Evolutionary conservation across 2,797 vertebrate genomes (phyloP).

Genomic region (Pseudochromis fuscus): DNA sequence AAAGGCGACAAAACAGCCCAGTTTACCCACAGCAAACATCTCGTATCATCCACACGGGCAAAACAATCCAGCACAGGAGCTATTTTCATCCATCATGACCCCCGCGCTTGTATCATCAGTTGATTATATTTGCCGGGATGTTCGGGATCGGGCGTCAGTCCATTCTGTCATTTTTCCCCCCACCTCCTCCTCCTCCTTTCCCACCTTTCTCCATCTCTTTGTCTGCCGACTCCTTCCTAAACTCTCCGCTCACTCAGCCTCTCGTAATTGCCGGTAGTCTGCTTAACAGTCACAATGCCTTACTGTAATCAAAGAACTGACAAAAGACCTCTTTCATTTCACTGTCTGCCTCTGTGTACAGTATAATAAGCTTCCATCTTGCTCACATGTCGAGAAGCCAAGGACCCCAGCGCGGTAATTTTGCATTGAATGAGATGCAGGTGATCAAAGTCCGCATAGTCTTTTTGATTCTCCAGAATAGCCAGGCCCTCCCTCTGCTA

Average conservation of each 20-base stretch:
- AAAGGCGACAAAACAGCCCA: constrained; percentile 56
- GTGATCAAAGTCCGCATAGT: constrained; percentile 86
- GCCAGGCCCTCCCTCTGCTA: constrained; percentile 78
- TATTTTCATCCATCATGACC: constrained; percentile 18
- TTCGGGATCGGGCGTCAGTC: constrained; percentile 34
- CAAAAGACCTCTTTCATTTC: constrained; percentile 85
- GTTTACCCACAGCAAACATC: constrained; percentile 59
- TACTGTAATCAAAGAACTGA: constrained; percentile 85
- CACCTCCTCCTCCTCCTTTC: neutral
- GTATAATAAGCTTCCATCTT: constrained; percentile 82
- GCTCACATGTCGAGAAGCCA: constrained; percentile 77
- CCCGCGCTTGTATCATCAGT: constrained; percentile 24
- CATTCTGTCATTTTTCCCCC: neutral
- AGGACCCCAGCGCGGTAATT: constrained; percentile 75
- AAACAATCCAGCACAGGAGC: constrained; percentile 25
- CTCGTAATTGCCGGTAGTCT: constrained; percentile 78
- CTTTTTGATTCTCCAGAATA: constrained; percentile 85
- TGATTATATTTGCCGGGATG: constrained; percentile 30
- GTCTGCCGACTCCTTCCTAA: constrained; percentile 45
- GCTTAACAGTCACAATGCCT: constrained; percentile 82
- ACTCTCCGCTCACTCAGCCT: constrained; percentile 61
- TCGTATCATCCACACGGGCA: constrained; percentile 11
- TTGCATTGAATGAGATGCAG: constrained; percentile 80
- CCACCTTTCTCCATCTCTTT: constrained; percentile 38
- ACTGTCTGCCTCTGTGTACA: constrained; percentile 81